Evolutionary conservation across 2,113 vertebrate genomes (phyloP).

Genomic region (Pseudois nayaur): DNA sequence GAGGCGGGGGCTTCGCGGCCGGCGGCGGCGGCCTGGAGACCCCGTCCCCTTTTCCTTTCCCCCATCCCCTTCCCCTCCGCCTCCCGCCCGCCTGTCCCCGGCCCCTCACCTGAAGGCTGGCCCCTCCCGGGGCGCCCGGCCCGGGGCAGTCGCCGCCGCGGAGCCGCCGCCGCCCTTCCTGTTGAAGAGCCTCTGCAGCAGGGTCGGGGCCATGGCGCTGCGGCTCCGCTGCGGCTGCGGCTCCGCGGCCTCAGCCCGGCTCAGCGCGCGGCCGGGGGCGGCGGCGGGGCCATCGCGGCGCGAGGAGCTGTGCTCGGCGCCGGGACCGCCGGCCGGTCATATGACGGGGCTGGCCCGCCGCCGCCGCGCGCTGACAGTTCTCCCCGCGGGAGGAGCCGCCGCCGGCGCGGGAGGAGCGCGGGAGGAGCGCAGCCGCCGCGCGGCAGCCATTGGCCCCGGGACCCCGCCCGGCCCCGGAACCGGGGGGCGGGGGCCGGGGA

Average conservation of each 20-base stretch:
- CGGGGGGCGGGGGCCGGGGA: not conserved
- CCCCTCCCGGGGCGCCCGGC: conserved; percentile 71
- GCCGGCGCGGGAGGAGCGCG: not conserved
- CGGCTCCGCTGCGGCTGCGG: conserved; percentile 36
- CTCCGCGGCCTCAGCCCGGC: not conserved
- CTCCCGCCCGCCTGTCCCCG: not conserved
- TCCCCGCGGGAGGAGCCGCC: conserved; percentile 44
- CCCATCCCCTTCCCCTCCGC: not conserved
- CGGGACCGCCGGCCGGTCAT: conserved; percentile 44
- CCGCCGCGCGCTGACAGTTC: conserved; percentile 48
- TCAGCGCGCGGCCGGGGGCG: conserved; percentile 50
- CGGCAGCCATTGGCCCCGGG: conserved; percentile 35
- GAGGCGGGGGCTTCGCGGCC: not conserved
- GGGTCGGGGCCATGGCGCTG: conserved; percentile 82
- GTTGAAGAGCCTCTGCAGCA: conserved; percentile 85
- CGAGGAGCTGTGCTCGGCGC: not conserved
- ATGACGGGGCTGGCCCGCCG: conserved; percentile 26
- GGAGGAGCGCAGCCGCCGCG: conserved; percentile 26
- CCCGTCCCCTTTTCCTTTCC: not conserved
- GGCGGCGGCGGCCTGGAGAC: not conserved
- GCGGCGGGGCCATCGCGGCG: conserved; percentile 7
- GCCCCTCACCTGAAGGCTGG: conserved; percentile 80
- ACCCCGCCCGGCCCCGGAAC: not conserved
- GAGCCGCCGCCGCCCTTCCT: conserved; percentile 75
- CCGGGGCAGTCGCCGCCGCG: conserved; percentile 16